phyloP scores from a whole-genome alignment of 2,113 vertebrate species.

The Paramisgurnus dabryanus region DNA sequence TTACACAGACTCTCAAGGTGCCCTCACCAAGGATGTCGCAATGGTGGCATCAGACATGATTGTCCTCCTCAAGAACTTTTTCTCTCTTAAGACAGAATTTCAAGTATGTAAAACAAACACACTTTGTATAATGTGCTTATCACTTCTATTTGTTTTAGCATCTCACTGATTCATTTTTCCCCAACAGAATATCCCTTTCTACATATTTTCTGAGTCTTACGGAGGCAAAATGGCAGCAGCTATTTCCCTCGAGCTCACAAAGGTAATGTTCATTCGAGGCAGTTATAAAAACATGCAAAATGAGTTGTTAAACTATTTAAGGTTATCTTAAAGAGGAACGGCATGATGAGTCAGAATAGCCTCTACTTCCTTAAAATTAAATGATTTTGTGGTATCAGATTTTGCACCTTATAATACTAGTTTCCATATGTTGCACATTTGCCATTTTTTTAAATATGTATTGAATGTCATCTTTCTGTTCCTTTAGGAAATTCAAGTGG shows the following conservation, averaged over 20 bases:
- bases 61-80: constrained; percentile 85
- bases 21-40: constrained; percentile 81
- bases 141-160: neutral
- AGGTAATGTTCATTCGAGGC: constrained; percentile 68
- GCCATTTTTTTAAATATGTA: neutral
- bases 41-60: constrained; percentile 88
- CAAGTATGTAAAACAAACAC: constrained; percentile 74
- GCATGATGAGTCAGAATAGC: neutral
- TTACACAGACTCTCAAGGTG: constrained; percentile 74
- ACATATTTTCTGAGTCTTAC: constrained; percentile 97
- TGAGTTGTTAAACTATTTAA: neutral
- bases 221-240: constrained; percentile 97
- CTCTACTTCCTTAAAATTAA: constrained; percentile 29
- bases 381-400: neutral
- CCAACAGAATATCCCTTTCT: constrained; percentile 85
- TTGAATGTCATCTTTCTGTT: constrained; percentile 2
- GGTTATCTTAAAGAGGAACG: neutral
- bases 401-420: neutral
- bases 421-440: neutral
- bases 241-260: constrained; percentile 80
- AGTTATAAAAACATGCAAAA: neutral
- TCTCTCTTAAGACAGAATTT: constrained; percentile 77
- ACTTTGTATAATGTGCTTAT: neutral
- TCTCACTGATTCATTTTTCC: constrained; percentile 41
- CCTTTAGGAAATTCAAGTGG: constrained; percentile 78